Conservation (phyloP, 2,113 vertebrate species). For the Pygoscelis antarcticus region DNA sequence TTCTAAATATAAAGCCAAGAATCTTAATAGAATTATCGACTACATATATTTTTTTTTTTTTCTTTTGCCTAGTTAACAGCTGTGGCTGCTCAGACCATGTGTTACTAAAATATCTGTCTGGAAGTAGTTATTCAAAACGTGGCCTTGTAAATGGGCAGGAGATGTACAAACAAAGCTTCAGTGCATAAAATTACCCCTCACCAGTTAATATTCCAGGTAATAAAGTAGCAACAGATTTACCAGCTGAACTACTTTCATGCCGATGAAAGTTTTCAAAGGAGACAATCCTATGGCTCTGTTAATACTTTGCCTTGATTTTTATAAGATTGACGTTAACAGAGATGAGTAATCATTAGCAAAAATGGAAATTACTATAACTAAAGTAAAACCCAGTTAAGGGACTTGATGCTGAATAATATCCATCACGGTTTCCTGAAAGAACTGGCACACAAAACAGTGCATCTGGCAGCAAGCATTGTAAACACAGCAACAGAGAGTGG, state of each 20-base stretch:
- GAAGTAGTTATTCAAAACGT: not conserved
- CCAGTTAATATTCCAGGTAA: not conserved
- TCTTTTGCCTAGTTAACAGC: not conserved
- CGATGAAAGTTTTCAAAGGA: not conserved
- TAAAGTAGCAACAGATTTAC: not conserved
- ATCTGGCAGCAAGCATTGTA: not conserved
- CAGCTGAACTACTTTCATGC: not conserved
- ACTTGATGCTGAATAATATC: not conserved
- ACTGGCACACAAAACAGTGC: not conserved
- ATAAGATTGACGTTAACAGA: not conserved
- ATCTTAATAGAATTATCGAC: not conserved
- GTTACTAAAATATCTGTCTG: not conserved
- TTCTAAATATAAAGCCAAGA: not conserved
- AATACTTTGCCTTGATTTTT: not conserved
- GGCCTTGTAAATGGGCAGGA: not conserved
- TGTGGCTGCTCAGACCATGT: not conserved
- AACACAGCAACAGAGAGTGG: not conserved
- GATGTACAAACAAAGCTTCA: not conserved
- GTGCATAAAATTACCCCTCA: not conserved
- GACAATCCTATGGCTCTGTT: not conserved
- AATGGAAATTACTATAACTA: not conserved
- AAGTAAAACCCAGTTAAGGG: not conserved
- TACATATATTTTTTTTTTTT: not conserved
- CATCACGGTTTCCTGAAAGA: not conserved
- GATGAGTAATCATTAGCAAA: not conserved